Conservation (phyloP, 1,140 invertebrate genomes). For the Chironomus striatipennis region DNA sequence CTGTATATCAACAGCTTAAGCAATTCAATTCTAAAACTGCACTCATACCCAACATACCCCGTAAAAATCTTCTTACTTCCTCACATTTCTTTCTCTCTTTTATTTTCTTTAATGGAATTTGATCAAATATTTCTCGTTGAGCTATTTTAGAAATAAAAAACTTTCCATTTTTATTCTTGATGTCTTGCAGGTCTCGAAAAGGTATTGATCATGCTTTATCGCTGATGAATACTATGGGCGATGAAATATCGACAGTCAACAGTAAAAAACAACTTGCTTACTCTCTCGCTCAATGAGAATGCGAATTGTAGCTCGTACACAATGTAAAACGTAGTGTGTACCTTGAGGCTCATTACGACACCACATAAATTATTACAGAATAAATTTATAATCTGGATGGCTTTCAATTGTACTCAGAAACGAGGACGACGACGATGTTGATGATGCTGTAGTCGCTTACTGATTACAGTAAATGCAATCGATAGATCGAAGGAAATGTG, state of each 20-base stretch:
- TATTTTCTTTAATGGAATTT: slow-evolving; percentile 6
- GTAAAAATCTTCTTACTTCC: too few species aligned
- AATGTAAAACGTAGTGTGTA: not conserved
- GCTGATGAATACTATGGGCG: not conserved
- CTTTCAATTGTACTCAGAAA: too few species aligned
- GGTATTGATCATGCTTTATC: slow-evolving; percentile 7
- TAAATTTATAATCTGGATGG: too few species aligned
- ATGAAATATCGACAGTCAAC: slow-evolving; percentile 3
- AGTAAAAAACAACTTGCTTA: too few species aligned
- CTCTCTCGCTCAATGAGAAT: not conserved
- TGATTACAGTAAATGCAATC: not conserved
- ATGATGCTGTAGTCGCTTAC: too few species aligned
- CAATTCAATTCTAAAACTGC: too few species aligned
- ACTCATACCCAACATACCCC: too few species aligned
- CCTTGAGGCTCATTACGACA: not conserved
- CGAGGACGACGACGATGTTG: too few species aligned
- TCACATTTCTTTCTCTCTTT: too few species aligned
- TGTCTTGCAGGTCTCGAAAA: not conserved
- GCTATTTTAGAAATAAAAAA: too few species aligned
- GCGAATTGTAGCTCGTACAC: not conserved
- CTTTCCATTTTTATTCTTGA: not conserved
- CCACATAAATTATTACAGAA: not conserved
- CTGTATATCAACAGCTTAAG: too few species aligned
- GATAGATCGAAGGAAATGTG: not conserved
- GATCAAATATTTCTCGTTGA: not conserved